Evolutionary conservation across 2,113 vertebrate species (phyloP).

Genomic region (Syrrhaptes paradoxus): DNA sequence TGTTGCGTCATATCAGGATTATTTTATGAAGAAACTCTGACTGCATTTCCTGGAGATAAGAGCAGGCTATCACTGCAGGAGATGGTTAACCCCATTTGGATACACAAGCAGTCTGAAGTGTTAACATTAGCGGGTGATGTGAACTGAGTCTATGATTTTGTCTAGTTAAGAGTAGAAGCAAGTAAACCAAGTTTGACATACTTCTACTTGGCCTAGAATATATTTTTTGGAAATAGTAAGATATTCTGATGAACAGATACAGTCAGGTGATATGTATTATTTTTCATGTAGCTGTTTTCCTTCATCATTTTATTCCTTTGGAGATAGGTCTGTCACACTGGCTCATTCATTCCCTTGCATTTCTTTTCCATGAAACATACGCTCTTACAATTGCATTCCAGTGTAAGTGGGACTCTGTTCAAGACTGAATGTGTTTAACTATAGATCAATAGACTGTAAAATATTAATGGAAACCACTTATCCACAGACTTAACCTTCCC

Average conservation of each 20-base stretch:
- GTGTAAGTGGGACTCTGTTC: not conserved
- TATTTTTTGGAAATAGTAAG: not conserved
- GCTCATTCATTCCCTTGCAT: not conserved
- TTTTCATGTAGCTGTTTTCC: not conserved
- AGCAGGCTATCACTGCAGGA: not conserved
- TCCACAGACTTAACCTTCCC: not conserved
- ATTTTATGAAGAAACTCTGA: constrained; percentile 59
- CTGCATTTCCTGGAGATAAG: constrained; percentile 54
- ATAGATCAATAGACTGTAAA: constrained; percentile 60
- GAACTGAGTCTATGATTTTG: not conserved
- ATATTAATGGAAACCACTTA: constrained; percentile 51
- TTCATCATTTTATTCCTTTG: not conserved
- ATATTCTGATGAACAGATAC: not conserved
- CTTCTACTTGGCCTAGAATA: not conserved
- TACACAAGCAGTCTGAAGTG: not conserved
- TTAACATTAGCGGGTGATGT: not conserved
- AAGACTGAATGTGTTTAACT: not conserved
- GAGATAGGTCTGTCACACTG: not conserved
- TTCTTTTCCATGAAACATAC: not conserved
- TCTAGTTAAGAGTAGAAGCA: not conserved
- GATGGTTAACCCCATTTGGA: not conserved
- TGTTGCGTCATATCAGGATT: not conserved
- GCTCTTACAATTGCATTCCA: not conserved
- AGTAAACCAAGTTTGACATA: not conserved
- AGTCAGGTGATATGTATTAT: not conserved